Percentiles rank a stretch among this genome's conserved stretches.
Evolutionary conservation across 1,140 invertebrate genomes (phyloP).

Genomic region (Ganaspis sp.): DNA sequence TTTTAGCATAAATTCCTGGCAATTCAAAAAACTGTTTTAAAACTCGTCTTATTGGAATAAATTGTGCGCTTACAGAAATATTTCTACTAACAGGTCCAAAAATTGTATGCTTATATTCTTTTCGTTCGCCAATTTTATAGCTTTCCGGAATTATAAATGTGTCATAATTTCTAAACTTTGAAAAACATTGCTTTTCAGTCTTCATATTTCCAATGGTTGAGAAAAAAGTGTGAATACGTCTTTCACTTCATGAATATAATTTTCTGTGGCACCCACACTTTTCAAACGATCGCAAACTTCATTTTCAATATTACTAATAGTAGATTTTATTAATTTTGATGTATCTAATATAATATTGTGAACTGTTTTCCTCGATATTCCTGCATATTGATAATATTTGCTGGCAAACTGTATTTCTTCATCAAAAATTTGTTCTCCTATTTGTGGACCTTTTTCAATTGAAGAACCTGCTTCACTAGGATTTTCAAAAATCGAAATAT

Average conservation of each 20-base stretch:
- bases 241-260: neutral
- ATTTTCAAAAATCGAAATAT: neutral
- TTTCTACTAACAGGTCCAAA: neutral
- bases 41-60: constrained; percentile 37
- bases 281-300: neutral
- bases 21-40: constrained; percentile 47
- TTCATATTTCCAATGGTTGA: neutral
- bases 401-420: neutral
- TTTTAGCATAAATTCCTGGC: constrained; percentile 39
- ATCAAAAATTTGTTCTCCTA: neutral
- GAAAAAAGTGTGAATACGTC: neutral
- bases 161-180: constrained; percentile 11
- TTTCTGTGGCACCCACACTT: neutral
- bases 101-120: constrained; percentile 28
- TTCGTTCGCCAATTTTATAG: constrained; percentile 33
- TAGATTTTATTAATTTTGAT: constrained; percentile 22
- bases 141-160: constrained; percentile 30
- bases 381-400: constrained; percentile 11
- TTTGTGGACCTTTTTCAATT: neutral
- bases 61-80: constrained; percentile 34
- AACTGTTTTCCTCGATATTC: constrained; percentile 25
- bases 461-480: neutral
- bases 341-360: neutral
- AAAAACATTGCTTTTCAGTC: constrained; percentile 22
- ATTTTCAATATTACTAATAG: neutral